A percentile compares a stretch with the other conserved stretches of the same genome.
Evolutionary conservation across 2,797 vertebrate species (phyloP).

Genomic region (Echeneis naucrates): DNA sequence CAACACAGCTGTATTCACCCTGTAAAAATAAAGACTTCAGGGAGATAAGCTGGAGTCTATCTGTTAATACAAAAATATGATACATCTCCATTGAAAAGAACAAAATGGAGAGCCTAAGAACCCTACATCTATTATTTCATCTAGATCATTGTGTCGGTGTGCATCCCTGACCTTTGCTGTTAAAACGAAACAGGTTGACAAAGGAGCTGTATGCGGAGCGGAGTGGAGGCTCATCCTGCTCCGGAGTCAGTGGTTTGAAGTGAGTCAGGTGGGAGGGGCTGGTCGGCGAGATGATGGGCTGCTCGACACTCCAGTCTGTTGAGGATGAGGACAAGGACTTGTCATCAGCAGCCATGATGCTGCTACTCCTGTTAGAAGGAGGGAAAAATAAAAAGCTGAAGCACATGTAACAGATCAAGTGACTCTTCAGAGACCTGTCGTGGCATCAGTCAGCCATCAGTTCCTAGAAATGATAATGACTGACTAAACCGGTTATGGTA

Average conservation of each 20-base stretch:
- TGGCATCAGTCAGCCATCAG: too few species aligned
- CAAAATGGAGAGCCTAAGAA: too few species aligned
- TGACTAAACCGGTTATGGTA: neutral
- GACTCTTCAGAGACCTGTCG: neutral
- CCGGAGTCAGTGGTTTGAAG: slow-evolving; percentile 97
- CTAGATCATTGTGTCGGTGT: neutral
- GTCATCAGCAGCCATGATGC: slow-evolving; percentile 95
- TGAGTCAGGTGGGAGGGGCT: slow-evolving; percentile 97
- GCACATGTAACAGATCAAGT: neutral
- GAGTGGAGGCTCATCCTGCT: slow-evolving; percentile 96
- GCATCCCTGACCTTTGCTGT: slow-evolving; percentile 89
- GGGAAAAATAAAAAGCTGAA: neutral
- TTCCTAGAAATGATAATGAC: neutral
- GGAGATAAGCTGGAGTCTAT: too few species aligned
- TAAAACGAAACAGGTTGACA: slow-evolving; percentile 98
- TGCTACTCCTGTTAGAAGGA: slow-evolving; percentile 70
- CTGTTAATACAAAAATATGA: neutral
- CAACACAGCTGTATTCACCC: too few species aligned
- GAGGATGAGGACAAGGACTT: slow-evolving; percentile 89
- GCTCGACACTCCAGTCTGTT: slow-evolving; percentile 87
- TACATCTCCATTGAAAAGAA: neutral
- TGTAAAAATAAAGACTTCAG: too few species aligned
- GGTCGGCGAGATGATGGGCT: slow-evolving; percentile 84
- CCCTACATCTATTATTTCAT: neutral
- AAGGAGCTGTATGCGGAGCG: slow-evolving; percentile 99